Evolutionary conservation across 2,797 vertebrate genomes (phyloP).

Genomic region (Lycodopsis pacificus): DNA sequence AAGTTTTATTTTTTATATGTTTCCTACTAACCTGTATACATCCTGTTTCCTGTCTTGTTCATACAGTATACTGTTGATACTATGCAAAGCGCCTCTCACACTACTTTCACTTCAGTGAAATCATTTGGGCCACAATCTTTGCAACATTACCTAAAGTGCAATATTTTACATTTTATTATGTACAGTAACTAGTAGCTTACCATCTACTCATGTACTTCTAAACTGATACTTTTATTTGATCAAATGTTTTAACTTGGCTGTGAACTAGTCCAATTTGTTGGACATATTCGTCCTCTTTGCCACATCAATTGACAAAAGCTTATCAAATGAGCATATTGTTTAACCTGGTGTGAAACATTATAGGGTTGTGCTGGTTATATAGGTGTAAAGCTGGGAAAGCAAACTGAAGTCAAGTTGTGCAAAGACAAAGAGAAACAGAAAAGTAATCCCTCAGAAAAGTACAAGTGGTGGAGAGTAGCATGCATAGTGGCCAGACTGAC

Average conservation of each 20-base stretch:
- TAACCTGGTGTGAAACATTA: not conserved
- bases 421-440: constrained; percentile 64
- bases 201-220: not conserved
- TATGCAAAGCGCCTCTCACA: not conserved
- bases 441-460: constrained; percentile 61
- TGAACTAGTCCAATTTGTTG: not conserved
- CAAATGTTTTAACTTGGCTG: not conserved
- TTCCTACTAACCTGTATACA: not conserved
- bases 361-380: constrained; percentile 35
- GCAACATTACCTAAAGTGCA: not conserved
- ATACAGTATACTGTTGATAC: not conserved
- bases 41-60: not conserved
- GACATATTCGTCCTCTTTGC: constrained; percentile 11
- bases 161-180: constrained; percentile 2
- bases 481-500: constrained; percentile 78
- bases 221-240: not conserved
- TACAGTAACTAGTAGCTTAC: constrained; percentile 4
- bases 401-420: constrained; percentile 62
- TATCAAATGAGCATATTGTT: constrained; percentile 1
- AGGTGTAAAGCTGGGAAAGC: constrained; percentile 60
- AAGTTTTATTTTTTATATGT: not conserved
- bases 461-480: constrained; percentile 67
- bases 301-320: not conserved
- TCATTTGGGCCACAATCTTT: not conserved
- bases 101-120: not conserved